A percentile compares a stretch with the other conserved stretches of the same genome.
These are phyloP conservation scores for Papilio helenus DNA, from an alignment of 1,140 invertebrate species.

Conservation along the genomic window DNA sequence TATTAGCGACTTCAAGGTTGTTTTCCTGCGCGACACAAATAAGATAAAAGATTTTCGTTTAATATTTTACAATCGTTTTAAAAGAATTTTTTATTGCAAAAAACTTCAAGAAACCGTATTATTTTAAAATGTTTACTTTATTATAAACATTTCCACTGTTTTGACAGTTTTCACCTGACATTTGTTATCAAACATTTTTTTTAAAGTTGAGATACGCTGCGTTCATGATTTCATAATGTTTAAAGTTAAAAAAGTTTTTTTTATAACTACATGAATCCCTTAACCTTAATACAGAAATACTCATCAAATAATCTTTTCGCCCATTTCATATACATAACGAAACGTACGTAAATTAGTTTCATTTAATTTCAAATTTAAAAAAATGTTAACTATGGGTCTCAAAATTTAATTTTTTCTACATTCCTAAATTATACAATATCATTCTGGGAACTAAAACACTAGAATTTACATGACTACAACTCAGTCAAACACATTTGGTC, in stretches of 20 bases:
- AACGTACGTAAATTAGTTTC: too few species aligned
- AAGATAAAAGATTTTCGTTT: neutral
- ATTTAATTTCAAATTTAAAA: too few species aligned
- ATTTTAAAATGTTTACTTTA: neutral
- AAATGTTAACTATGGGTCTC: too few species aligned
- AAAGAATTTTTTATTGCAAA: neutral
- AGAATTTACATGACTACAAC: too few species aligned
- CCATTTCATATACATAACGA: too few species aligned
- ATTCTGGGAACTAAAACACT: too few species aligned
- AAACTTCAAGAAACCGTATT: neutral
- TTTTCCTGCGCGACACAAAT: constrained; percentile 7
- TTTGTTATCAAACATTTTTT: constrained; percentile 2
- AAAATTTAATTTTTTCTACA: too few species aligned
- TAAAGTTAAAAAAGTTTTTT: neutral
- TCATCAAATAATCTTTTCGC: too few species aligned
- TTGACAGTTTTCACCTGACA: constrained; percentile 23
- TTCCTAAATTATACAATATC: too few species aligned
- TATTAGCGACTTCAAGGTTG: constrained; percentile 10
- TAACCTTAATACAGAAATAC: neutral
- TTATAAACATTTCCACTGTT: constrained; percentile 5
- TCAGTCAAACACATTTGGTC: too few species aligned
- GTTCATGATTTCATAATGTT: neutral
- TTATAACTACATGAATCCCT: neutral
- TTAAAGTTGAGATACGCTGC: neutral
- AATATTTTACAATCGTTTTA: neutral